Percentiles rank a stretch among this genome's conserved stretches.
These are phyloP conservation scores for Falco naumanni DNA, from an alignment of 2,797 vertebrate genomes.

Conservation along the genomic window DNA sequence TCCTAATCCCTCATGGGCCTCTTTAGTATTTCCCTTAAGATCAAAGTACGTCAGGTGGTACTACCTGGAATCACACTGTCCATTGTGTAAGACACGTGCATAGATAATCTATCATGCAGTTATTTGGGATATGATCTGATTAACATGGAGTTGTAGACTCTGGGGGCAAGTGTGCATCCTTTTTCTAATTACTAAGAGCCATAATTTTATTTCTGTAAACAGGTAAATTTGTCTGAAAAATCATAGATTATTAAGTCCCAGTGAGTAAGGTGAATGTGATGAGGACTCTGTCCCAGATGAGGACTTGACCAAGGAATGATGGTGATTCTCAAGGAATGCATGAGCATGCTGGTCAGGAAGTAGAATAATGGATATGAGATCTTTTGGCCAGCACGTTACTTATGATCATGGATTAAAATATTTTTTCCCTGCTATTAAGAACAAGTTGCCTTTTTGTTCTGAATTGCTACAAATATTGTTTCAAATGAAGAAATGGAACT, in stretches of 20 bases:
- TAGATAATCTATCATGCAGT: neutral
- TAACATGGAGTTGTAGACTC: neutral
- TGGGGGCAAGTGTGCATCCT: neutral
- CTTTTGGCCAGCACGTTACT: neutral
- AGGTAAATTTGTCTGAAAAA: neutral
- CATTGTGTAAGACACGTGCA: neutral
- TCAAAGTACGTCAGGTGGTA: neutral
- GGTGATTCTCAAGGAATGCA: neutral
- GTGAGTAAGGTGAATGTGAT: neutral
- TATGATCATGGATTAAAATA: neutral
- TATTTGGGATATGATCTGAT: neutral
- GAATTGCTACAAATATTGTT: neutral
- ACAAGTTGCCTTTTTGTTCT: neutral
- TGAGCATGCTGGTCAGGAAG: neutral
- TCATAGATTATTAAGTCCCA: neutral
- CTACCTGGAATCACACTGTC: neutral
- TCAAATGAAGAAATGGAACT: neutral
- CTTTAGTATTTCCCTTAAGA: neutral
- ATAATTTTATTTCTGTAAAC: neutral
- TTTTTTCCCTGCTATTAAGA: neutral
- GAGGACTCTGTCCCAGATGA: neutral
- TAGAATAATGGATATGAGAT: neutral
- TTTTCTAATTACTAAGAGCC: neutral
- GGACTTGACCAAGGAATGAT: neutral
- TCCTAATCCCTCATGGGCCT: neutral